phyloP scores from a whole-genome alignment of 1,140 invertebrate genomes.

The Matsumurasca onukii region DNA sequence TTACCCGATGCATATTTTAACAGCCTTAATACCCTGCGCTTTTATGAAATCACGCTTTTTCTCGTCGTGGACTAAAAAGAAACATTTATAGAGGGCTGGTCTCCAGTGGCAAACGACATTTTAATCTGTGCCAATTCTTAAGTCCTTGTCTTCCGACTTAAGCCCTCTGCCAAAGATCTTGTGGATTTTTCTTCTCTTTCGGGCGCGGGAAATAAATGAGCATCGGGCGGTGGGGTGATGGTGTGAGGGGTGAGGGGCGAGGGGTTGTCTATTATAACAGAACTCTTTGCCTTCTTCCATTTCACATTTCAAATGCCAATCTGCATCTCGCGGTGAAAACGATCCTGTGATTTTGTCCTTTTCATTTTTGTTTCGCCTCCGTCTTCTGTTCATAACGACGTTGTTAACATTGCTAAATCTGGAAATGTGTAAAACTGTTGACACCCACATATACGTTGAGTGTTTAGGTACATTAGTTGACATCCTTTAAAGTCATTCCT shows the following conservation, averaged over 20 bases:
- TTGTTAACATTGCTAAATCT: no score
- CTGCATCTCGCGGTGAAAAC: neutral
- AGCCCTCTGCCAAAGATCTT: conserved; percentile 29
- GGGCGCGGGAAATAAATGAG: conserved; percentile 28
- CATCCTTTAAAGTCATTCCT: no score
- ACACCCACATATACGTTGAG: no score
- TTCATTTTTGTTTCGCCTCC: neutral
- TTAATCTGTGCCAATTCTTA: conserved; percentile 33
- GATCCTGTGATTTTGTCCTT: neutral
- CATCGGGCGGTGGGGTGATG: neutral
- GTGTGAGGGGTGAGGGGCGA: neutral
- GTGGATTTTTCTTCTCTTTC: conserved; percentile 30
- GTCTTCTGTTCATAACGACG: no score
- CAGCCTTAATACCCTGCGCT: conserved; percentile 11
- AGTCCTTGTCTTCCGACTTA: conserved; percentile 31
- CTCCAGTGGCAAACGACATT: conserved; percentile 29
- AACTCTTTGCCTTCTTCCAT: neutral
- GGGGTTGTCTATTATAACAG: neutral
- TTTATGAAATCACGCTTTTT: conserved; percentile 12
- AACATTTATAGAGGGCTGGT: conserved; percentile 18
- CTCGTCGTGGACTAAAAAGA: neutral
- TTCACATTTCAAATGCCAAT: conserved; percentile 5
- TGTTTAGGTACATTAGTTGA: no score
- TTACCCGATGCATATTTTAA: conserved; percentile 18
- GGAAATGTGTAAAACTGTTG: no score